These are phyloP conservation scores for Probosciger aterrimus DNA, from an alignment of 2,113 vertebrate species.

Conservation along the genomic window DNA sequence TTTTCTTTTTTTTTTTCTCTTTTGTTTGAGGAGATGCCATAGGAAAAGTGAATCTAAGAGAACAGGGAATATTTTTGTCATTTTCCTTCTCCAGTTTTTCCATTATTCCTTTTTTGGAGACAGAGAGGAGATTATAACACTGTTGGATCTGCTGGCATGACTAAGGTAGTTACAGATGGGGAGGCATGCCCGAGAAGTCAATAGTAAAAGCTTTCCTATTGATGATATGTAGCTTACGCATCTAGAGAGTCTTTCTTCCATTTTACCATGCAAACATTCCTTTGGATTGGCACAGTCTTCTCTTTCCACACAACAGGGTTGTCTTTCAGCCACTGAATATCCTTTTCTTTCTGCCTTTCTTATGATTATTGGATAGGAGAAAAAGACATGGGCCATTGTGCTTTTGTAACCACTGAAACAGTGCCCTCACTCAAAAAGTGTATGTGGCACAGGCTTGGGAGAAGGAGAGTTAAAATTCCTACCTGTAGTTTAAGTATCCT, in stretches of 20 bases:
- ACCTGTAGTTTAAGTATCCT: background rate
- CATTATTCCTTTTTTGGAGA: background rate
- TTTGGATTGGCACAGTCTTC: background rate
- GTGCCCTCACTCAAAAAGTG: background rate
- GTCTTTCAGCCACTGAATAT: background rate
- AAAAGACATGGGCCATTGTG: accelerated
- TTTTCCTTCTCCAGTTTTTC: background rate
- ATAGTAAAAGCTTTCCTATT: background rate
- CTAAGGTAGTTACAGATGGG: background rate
- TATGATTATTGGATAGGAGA: background rate
- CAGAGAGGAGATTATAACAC: background rate
- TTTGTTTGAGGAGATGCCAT: background rate
- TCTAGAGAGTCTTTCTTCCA: background rate
- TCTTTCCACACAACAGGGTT: background rate
- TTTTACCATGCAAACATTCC: background rate
- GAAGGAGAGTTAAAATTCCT: background rate
- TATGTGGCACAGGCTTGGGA: background rate
- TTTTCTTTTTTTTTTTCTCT: background rate
- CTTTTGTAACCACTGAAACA: background rate
- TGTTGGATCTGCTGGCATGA: background rate
- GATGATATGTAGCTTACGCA: background rate
- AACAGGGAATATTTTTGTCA: background rate
- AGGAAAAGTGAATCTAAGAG: background rate
- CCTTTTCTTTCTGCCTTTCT: background rate
- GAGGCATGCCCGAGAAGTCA: background rate